phyloP scores from a whole-genome alignment of 2,797 vertebrate species.

The Simalia tracyae region DNA sequence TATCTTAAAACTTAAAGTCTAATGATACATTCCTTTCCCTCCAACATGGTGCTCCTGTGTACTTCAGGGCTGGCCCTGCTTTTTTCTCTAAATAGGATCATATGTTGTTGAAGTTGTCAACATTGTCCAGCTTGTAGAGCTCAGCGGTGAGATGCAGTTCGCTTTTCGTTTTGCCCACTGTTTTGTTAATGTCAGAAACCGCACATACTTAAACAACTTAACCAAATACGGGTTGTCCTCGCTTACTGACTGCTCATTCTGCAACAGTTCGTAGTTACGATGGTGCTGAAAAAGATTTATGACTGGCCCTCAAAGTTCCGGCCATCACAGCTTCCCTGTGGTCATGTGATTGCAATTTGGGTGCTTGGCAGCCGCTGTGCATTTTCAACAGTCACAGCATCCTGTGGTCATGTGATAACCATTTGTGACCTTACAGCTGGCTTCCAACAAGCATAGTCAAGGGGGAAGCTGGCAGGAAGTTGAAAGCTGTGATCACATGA shows the following conservation, averaged over 20 bases:
- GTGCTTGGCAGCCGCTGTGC: not conserved
- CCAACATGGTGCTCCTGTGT: not conserved
- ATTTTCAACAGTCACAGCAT: not conserved
- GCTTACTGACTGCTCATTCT: not conserved
- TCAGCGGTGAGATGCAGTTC: not conserved
- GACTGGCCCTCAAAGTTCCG: not conserved
- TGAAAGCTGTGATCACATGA: not conserved
- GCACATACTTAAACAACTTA: not conserved
- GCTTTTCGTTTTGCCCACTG: not conserved
- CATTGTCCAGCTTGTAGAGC: not conserved
- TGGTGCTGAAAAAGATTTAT: not conserved
- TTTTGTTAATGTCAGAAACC: not conserved
- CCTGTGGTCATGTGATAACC: not conserved
- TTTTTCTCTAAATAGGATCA: not conserved
- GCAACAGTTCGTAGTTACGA: not conserved
- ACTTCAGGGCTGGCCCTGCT: not conserved
- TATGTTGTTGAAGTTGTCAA: not conserved
- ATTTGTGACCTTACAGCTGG: not conserved
- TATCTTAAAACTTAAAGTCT: not conserved
- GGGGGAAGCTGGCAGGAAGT: not conserved
- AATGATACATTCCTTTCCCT: not conserved
- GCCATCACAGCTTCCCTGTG: not conserved
- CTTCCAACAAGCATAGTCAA: not conserved
- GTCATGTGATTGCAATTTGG: not conserved
- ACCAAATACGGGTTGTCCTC: not conserved